These are phyloP conservation scores for Alloplasta piceator DNA, from an alignment of 2,888 invertebrate species.

Conservation along the genomic window DNA sequence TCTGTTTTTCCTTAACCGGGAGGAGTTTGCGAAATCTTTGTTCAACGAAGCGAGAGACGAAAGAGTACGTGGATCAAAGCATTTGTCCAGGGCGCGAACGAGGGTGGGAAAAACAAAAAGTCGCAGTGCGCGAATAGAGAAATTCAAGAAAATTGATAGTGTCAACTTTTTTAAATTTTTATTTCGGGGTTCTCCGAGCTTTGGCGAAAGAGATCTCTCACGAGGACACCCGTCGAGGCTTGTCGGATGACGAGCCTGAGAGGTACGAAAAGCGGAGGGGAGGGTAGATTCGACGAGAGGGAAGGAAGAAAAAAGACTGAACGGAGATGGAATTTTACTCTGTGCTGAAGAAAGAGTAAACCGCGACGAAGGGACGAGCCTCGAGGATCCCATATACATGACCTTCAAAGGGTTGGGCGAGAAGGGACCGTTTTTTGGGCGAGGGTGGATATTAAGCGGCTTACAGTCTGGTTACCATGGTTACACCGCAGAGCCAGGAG, in stretches of 20 bases:
- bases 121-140: background rate
- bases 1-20: background rate
- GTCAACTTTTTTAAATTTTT: background rate
- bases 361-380: constrained; percentile 63
- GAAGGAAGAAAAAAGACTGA: constrained; percentile 20
- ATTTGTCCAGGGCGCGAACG: constrained; percentile 25
- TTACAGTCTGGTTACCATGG: constrained; percentile 82
- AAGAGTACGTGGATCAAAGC: constrained; percentile 60
- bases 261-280: constrained; percentile 58
- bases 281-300: constrained; percentile 42
- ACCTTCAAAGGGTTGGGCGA: constrained; percentile 61
- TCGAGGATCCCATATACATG: constrained; percentile 43
- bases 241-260: constrained; percentile 16
- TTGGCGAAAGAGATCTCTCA: too few species aligned
- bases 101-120: constrained; percentile 12
- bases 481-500: constrained; percentile 80
- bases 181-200: too few species aligned
- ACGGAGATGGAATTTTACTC: constrained; percentile 70
- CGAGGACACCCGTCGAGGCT: too few species aligned
- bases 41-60: constrained; percentile 49
- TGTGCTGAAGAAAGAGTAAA: constrained; percentile 47
- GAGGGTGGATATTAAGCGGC: constrained; percentile 81
- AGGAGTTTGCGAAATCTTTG: constrained; percentile 38
- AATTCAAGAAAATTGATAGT: background rate
- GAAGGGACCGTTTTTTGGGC: constrained; percentile 64